These are phyloP conservation scores for Ammospiza maritima DNA, from an alignment of 2,797 vertebrate species.

Conservation along the genomic window DNA sequence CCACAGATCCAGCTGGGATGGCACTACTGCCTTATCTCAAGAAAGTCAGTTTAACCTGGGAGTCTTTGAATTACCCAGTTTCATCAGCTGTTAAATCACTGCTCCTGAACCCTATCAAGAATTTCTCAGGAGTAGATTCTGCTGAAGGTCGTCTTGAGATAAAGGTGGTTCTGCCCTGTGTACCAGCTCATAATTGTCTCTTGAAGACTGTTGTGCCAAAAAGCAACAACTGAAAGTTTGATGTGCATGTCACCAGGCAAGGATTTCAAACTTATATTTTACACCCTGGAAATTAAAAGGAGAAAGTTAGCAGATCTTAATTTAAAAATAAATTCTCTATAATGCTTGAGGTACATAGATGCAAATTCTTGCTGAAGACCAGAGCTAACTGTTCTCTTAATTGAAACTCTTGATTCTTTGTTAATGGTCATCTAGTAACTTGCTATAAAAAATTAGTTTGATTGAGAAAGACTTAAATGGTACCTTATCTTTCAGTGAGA, in stretches of 20 bases:
- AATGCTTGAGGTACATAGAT: background rate
- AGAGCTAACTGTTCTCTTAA: background rate
- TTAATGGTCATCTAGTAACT: background rate
- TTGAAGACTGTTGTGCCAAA: background rate
- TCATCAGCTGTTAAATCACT: background rate
- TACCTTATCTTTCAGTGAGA: background rate
- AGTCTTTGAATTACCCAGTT: background rate
- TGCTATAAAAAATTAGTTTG: background rate
- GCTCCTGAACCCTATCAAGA: background rate
- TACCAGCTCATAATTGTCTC: background rate
- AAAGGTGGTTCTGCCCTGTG: background rate
- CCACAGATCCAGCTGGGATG: background rate
- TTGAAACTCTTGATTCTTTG: background rate
- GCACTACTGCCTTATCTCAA: background rate
- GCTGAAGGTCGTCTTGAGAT: background rate
- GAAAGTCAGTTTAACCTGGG: background rate
- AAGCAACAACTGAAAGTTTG: background rate
- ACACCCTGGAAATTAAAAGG: background rate
- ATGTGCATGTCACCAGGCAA: background rate
- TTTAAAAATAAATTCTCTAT: background rate
- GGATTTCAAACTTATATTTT: background rate
- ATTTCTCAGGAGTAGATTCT: background rate
- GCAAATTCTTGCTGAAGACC: background rate
- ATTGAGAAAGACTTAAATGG: background rate
- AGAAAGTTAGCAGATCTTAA: background rate